Conservation (phyloP, 2,888 invertebrate species). For the Nomada goodeniana region DNA sequence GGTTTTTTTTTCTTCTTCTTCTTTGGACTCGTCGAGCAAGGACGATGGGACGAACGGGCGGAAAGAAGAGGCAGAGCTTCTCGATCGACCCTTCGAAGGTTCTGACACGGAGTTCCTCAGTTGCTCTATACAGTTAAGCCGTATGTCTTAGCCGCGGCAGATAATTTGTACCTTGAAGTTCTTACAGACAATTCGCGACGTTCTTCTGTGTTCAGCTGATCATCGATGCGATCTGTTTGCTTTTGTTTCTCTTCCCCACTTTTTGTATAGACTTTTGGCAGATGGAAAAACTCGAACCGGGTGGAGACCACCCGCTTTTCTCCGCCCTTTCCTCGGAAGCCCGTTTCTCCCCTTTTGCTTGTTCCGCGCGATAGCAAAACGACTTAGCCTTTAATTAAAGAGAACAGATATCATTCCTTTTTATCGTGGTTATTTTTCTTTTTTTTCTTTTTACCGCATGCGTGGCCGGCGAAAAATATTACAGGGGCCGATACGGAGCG, state of each 20-base stretch:
- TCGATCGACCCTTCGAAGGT: constrained; percentile 37
- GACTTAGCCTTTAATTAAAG: constrained; percentile 47
- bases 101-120: neutral
- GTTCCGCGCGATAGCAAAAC: constrained; percentile 29
- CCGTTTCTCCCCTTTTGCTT: constrained; percentile 9
- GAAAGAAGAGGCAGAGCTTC: constrained; percentile 37
- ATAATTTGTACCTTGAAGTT: neutral
- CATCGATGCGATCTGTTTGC: constrained; percentile 12
- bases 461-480: constrained; percentile 25
- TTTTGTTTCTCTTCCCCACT: neutral
- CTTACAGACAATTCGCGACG: neutral
- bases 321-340: constrained; percentile 24
- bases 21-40: constrained; percentile 2
- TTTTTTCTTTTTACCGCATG: constrained; percentile 41
- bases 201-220: neutral
- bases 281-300: constrained; percentile 10
- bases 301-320: constrained; percentile 38
- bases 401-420: constrained; percentile 57
- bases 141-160: neutral
- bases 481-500: constrained; percentile 15
- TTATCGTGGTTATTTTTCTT: constrained; percentile 27
- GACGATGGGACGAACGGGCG: constrained; percentile 34
- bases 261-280: constrained; percentile 1
- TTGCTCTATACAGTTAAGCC: neutral
- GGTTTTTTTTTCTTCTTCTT: neutral